These are phyloP conservation scores for Leucozona laternaria DNA, from an alignment of 2,888 invertebrate genomes.

Conservation along the genomic window DNA sequence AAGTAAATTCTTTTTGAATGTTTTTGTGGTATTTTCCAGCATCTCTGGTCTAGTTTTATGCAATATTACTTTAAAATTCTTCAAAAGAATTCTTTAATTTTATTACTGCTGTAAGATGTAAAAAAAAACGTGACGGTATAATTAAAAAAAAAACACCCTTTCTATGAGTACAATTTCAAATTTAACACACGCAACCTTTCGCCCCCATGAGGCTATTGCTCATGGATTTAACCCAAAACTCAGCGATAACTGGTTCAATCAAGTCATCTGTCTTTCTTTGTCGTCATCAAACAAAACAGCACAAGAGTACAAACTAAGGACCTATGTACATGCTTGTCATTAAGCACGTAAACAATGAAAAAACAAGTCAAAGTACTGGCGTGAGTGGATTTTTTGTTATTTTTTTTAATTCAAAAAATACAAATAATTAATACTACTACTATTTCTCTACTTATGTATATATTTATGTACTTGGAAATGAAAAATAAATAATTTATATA, in stretches of 20 bases:
- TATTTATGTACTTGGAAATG: conserved; percentile 9
- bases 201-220: not conserved
- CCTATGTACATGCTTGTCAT: not conserved
- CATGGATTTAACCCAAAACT: not conserved
- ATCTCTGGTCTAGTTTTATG: too few relatives aligned
- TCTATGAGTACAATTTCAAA: not conserved
- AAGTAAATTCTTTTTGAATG: too few relatives aligned
- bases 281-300: not conserved
- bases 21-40: too few relatives aligned
- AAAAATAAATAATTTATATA: conserved; percentile 10
- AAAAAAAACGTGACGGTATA: not conserved
- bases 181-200: not conserved
- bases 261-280: conserved; percentile 8
- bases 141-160: not conserved
- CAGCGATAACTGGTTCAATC: conserved; percentile 35
- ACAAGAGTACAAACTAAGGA: not conserved
- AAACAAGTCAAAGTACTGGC: conserved; percentile 41
- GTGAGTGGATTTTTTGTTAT: conserved; percentile 12
- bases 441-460: too few relatives aligned
- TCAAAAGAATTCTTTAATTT: too few relatives aligned
- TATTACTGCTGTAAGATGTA: too few relatives aligned
- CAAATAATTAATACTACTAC: conserved; percentile 23
- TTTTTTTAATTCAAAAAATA: conserved; percentile 20
- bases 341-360: conserved; percentile 27
- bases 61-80: too few relatives aligned